Conservation (phyloP, 1,140 invertebrate genomes). For the Homalodisca vitripennis region DNA sequence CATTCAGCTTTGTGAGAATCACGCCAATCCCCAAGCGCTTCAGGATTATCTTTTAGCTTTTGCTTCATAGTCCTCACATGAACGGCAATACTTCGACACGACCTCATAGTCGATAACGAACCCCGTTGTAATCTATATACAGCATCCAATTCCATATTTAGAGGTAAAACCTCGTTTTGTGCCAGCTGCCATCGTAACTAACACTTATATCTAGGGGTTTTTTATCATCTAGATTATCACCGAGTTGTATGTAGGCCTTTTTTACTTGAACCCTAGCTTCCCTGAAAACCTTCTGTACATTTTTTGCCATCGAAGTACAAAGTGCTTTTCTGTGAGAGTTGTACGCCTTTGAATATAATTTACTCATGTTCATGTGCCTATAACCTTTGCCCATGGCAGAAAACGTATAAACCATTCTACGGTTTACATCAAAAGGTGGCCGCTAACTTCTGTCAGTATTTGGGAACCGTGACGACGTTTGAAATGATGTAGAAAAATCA, state of each 20-base stretch:
- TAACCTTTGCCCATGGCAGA: neutral
- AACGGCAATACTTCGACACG: neutral
- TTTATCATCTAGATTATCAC: neutral
- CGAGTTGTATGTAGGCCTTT: neutral
- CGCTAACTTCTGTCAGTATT: neutral
- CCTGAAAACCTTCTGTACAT: neutral
- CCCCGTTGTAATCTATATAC: neutral
- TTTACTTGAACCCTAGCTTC: too few species aligned
- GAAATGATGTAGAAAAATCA: neutral
- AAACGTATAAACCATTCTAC: too few species aligned
- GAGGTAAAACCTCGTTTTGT: neutral
- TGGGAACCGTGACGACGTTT: neutral
- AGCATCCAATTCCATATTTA: neutral
- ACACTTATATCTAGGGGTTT: neutral
- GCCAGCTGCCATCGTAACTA: too few species aligned
- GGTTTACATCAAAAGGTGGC: neutral
- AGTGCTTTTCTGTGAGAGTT: neutral
- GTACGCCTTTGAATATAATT: neutral
- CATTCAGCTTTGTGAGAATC: neutral
- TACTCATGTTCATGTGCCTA: neutral
- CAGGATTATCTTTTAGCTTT: neutral
- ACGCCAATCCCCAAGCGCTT: neutral
- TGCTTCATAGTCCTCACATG: neutral
- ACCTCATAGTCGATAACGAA: neutral
- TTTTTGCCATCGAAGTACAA: neutral